Evolutionary conservation across 1,140 invertebrate species (phyloP), one percentile per base, ranked within the genome.

Genomic region (Saccostrea glomerata): DNA sequence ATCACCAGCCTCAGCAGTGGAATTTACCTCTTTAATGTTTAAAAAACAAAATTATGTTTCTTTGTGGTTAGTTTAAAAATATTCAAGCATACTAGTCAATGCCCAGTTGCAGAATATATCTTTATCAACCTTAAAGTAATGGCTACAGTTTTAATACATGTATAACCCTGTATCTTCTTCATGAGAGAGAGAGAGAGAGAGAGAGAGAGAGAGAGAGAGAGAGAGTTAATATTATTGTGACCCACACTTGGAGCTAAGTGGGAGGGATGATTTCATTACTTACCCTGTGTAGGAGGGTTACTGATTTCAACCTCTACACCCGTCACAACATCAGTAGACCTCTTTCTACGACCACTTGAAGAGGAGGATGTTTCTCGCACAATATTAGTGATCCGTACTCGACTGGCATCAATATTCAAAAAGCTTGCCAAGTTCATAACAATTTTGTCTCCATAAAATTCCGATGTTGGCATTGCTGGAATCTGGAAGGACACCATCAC

Each of bases 371-470:
- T 66, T 30, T 91, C 90, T 23, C 88, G 87, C 3, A 94, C 89
- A 9, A 93, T 87, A 30, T 92, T 89, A 0, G 92, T 92, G 58
- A 93, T 87, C 1, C 92, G 77, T 13, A 94, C 92, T 86, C 94
- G 94, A 12, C 84, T 66, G 7, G 90, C 58, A 17, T 90, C 85
- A 12, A 94, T 73, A 23, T 90, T 89, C 12, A 94, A 90, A 89
- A 94, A 94, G 2, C 86, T 60, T 7, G 92, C 93, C 13, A 94
- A 86, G 77, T 94, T 93, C 17, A 91, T 70, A 55, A 94, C 88
- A 15, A 94, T 84, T 36, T 93, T 89, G 23, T 92, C 90, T 1
- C 93, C 93, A 87, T 92, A 94, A 89, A 94, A 94, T 30, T 93
- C 92, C 40, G 92, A 91, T 0, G 90, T 90, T 13, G 92, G 93